phyloP scores from a whole-genome alignment of 1,140 invertebrate genomes.

The Ips typographus region DNA sequence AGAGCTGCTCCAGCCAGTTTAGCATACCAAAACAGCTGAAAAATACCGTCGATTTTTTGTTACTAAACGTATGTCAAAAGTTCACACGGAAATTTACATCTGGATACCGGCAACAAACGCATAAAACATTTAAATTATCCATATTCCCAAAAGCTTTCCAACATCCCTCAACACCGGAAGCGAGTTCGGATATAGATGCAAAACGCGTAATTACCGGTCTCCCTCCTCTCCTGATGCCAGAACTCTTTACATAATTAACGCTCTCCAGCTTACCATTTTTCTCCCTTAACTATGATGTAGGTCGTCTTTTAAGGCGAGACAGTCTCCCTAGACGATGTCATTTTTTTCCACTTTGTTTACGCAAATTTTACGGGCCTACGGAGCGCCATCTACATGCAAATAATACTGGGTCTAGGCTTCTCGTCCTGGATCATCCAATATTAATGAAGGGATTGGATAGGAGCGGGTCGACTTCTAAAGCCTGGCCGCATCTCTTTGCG shows the following conservation, averaged over 20 bases:
- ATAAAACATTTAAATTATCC: neutral
- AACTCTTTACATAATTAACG: constrained; percentile 4
- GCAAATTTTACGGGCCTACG: constrained; percentile 17
- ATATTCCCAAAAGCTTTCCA: neutral
- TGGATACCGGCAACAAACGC: neutral
- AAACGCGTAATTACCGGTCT: constrained; percentile 3
- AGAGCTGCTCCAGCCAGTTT: neutral
- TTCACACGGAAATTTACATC: too few species aligned
- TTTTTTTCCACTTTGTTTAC: constrained; percentile 13
- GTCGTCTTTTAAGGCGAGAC: neutral
- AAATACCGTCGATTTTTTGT: too few species aligned
- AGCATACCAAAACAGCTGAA: neutral
- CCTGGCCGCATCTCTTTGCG: too few species aligned
- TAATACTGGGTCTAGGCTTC: constrained; percentile 29
- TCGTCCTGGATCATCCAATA: constrained; percentile 37
- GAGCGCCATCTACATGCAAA: constrained; percentile 37
- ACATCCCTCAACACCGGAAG: neutral
- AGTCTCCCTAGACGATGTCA: neutral
- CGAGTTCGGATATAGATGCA: neutral
- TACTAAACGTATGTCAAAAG: too few species aligned
- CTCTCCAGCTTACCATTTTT: neutral
- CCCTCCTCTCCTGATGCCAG: neutral
- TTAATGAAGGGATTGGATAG: constrained; percentile 23
- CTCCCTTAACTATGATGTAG: neutral
- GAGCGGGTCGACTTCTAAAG: neutral